A percentile compares a stretch with the other conserved stretches of the same genome.
Evolutionary conservation across 1,140 invertebrate species (phyloP).

Genomic region (Camponotus pennsylvanicus): DNA sequence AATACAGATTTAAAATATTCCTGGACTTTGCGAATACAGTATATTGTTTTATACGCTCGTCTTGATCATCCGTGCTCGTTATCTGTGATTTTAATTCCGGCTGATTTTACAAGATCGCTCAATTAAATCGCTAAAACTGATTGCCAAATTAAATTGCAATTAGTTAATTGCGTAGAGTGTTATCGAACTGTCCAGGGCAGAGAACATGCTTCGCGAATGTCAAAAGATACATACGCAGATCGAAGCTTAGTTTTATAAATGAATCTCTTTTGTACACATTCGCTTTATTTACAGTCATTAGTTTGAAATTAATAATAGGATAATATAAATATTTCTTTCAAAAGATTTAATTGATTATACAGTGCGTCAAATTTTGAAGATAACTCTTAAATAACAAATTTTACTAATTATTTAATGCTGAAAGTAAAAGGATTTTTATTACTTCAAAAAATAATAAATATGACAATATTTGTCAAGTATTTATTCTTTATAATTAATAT

Average conservation of each 20-base stretch:
- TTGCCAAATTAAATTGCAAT: slow-evolving; percentile 56
- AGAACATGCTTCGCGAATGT: slow-evolving; percentile 1
- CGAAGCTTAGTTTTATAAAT: slow-evolving; percentile 23
- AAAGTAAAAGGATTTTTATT: background rate
- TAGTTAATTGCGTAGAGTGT: slow-evolving; percentile 41
- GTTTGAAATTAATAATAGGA: slow-evolving; percentile 2
- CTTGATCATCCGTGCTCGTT: slow-evolving; percentile 4
- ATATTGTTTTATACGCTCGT: background rate
- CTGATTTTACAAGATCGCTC: slow-evolving; percentile 26
- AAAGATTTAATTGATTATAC: background rate
- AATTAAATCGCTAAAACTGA: slow-evolving; percentile 50
- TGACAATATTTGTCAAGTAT: background rate
- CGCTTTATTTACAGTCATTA: background rate
- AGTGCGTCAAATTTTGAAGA: background rate
- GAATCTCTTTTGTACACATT: background rate
- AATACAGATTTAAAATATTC: background rate
- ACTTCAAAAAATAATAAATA: background rate
- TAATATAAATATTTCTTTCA: too few relatives aligned
- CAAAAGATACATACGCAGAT: slow-evolving; percentile 7
- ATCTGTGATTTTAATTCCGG: slow-evolving; percentile 44
- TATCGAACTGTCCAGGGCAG: background rate
- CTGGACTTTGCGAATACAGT: background rate
- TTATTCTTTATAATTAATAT: background rate
- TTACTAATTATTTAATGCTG: background rate
- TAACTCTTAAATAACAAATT: background rate